Percentiles rank a stretch among this genome's conserved stretches.
Evolutionary conservation across 2,797 vertebrate species (phyloP).

Genomic region (Lepus oiostolus): DNA sequence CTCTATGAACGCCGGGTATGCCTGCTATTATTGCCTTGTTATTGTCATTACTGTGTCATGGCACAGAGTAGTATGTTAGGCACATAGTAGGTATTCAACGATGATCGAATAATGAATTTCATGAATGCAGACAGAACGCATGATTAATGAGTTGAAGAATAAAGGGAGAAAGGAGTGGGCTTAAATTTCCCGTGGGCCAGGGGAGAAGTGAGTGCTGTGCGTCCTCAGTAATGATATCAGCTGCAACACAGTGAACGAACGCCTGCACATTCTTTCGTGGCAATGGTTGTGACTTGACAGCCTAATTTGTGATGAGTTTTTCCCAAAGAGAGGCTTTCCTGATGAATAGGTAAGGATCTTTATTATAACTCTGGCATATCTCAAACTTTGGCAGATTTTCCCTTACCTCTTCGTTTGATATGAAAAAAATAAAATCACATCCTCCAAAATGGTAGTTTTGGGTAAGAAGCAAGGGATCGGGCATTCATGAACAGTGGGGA

Average conservation of each 20-base stretch:
- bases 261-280: conserved; percentile 13
- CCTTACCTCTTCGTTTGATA: conserved; percentile 13
- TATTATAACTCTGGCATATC: neutral
- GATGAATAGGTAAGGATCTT: conserved; percentile 11
- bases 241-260: neutral
- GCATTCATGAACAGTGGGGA: neutral
- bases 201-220: neutral
- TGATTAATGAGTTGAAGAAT: neutral
- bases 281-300: neutral
- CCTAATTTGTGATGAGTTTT: conserved; percentile 9
- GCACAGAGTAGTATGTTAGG: neutral
- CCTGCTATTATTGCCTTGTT: neutral
- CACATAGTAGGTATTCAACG: conserved; percentile 27
- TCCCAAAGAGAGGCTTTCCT: neutral
- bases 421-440: neutral
- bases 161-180: neutral
- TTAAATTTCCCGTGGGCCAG: neutral
- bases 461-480: conserved; percentile 6
- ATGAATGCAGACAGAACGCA: neutral
- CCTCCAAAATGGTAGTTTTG: conserved; percentile 1
- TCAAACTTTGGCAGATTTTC: conserved; percentile 31
- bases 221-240: neutral
- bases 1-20: neutral
- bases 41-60: neutral
- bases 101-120: too few relatives aligned